phyloP scores from a whole-genome alignment of 2,888 invertebrate species.

The Congeria kusceri region DNA sequence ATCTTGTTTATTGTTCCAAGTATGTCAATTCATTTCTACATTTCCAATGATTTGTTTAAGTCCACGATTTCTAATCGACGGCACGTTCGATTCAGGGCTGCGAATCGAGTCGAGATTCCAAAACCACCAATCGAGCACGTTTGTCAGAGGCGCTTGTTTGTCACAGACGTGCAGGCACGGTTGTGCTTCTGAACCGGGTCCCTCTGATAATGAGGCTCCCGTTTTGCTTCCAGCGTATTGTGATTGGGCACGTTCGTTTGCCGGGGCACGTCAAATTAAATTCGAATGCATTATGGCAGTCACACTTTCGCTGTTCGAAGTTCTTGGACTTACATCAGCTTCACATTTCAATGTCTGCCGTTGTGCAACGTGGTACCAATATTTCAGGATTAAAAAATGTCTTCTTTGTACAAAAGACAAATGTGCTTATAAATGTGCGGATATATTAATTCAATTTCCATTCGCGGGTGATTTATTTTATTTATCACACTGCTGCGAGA shows the following conservation, averaged over 20 bases:
- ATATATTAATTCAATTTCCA: not conserved
- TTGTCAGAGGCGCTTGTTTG: slow-evolving; percentile 51
- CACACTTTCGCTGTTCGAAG: slow-evolving; percentile 42
- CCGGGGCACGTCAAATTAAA: slow-evolving; percentile 49
- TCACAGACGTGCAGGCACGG: slow-evolving; percentile 40
- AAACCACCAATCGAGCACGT: slow-evolving; percentile 59
- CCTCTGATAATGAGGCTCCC: not conserved
- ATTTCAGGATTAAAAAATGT: not conserved
- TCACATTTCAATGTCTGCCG: not conserved
- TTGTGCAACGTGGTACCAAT: not conserved
- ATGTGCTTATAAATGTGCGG: not conserved
- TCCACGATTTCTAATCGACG: slow-evolving; percentile 48
- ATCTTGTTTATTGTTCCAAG: slow-evolving; percentile 8
- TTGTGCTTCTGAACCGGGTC: slow-evolving; percentile 26
- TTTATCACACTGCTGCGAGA: too few relatives aligned
- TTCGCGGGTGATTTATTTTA: not conserved
- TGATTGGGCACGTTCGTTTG: slow-evolving; percentile 62
- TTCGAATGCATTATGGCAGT: slow-evolving; percentile 49
- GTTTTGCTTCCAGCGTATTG: slow-evolving; percentile 1
- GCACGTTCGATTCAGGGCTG: slow-evolving; percentile 45
- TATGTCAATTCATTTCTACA: slow-evolving; percentile 53
- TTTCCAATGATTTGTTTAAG: slow-evolving; percentile 51
- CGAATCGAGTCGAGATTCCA: slow-evolving; percentile 56
- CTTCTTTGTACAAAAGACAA: not conserved
- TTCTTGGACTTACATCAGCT: slow-evolving; percentile 6